Evolutionary conservation across 1,140 invertebrate genomes (phyloP).

Genomic region (Cataglyphis hispanica): DNA sequence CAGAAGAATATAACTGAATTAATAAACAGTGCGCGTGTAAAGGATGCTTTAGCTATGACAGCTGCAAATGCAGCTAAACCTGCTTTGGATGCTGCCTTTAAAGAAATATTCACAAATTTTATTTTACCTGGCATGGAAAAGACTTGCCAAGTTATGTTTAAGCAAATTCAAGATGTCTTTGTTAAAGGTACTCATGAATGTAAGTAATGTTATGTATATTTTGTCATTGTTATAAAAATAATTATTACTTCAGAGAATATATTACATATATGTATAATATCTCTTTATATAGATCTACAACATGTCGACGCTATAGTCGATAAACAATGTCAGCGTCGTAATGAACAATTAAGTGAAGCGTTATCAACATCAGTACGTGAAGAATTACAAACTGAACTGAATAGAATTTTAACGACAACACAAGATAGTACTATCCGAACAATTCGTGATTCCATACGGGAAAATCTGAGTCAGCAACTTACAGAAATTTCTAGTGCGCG

Average conservation of each 20-base stretch:
- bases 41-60: constrained; percentile 90
- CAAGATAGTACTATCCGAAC: constrained; percentile 81
- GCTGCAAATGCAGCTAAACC: constrained; percentile 90
- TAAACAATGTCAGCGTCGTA: constrained; percentile 80
- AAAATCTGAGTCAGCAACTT: constrained; percentile 84
- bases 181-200: constrained; percentile 95
- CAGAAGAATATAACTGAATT: constrained; percentile 93
- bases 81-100: constrained; percentile 90
- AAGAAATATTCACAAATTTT: constrained; percentile 91
- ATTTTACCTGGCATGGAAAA: constrained; percentile 95
- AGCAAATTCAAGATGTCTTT: constrained; percentile 95
- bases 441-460: constrained; percentile 82
- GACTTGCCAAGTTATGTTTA: constrained; percentile 93
- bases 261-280: constrained; percentile 7
- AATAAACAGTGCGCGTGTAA: constrained; percentile 91
- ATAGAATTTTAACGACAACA: constrained; percentile 76
- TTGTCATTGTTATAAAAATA: not conserved
- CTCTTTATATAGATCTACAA: constrained; percentile 80
- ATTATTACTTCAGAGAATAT: not conserved
- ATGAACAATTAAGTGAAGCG: constrained; percentile 81
- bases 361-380: constrained; percentile 79
- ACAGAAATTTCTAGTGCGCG: constrained; percentile 82
- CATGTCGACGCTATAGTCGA: constrained; percentile 80
- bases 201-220: constrained; percentile 86
- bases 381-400: constrained; percentile 82